These are phyloP conservation scores for Teleogryllus occipitalis DNA, from an alignment of 1,140 invertebrate species.

Conservation along the genomic window DNA sequence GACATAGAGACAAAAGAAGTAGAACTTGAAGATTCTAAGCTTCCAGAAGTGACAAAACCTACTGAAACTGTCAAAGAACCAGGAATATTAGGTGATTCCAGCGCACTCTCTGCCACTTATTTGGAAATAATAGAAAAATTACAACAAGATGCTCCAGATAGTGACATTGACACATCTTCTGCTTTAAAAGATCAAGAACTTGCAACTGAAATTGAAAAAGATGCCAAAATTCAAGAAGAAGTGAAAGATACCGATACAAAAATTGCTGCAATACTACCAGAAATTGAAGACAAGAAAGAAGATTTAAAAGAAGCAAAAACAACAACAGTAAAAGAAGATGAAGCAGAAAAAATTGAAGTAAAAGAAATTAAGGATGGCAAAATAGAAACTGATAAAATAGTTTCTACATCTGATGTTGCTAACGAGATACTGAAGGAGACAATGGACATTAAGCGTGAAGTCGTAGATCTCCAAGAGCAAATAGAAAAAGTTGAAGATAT, in stretches of 20 bases:
- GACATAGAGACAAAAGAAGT: not conserved
- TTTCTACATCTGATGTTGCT: not conserved
- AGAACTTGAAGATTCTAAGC: not conserved
- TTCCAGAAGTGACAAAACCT: not conserved
- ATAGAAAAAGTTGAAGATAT: not conserved
- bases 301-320: no score
- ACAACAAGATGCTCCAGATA: constrained; percentile 10
- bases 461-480: not conserved
- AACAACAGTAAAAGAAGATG: no score
- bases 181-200: not conserved
- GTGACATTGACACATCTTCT: not conserved
- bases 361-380: no score
- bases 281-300: no score
- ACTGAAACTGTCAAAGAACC: not conserved
- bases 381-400: no score
- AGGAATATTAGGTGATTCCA: not conserved
- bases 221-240: not conserved
- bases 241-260: no score
- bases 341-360: no score
- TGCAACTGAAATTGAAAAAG: not conserved
- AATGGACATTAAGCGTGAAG: not conserved
- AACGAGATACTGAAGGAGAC: not conserved
- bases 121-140: constrained; percentile 21
- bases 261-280: no score
- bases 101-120: constrained; percentile 13